Evolutionary conservation across 2,113 vertebrate species (phyloP).

Genomic region (Cichladusa arquata): DNA sequence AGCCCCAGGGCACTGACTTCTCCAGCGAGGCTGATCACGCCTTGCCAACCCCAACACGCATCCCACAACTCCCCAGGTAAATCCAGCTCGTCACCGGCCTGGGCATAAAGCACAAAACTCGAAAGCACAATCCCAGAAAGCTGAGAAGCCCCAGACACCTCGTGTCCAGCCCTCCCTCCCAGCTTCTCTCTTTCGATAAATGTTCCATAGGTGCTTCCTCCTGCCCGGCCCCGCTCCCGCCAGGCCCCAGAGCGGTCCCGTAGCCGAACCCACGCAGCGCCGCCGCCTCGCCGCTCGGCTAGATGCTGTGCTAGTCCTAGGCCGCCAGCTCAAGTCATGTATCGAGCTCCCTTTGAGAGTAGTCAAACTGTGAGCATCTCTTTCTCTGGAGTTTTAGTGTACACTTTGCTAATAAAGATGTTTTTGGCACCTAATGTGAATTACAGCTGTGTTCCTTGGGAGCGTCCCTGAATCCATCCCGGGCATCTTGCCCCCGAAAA

Average conservation of each 20-base stretch:
- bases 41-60: neutral
- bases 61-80: neutral
- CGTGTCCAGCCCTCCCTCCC: neutral
- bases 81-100: neutral
- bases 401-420: conserved; percentile 76
- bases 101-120: conserved; percentile 56
- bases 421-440: conserved; percentile 57
- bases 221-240: neutral
- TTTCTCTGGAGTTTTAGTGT: conserved; percentile 68
- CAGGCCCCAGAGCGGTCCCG: neutral
- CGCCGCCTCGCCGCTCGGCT: neutral
- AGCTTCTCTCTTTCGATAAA: conserved; percentile 49
- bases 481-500: neutral
- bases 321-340: conserved; percentile 27
- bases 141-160: neutral
- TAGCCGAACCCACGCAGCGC: conserved; percentile 23
- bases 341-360: conserved; percentile 48
- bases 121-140: conserved; percentile 51
- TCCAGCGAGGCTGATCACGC: neutral
- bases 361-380: conserved; percentile 67
- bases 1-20: conserved; percentile 5
- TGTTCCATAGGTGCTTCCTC: conserved; percentile 36
- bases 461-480: accelerated
- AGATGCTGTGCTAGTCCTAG: conserved; percentile 59
- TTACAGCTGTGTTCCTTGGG: neutral